A percentile compares a stretch with the other conserved stretches of the same genome.
These are phyloP conservation scores for Beroe forskalii DNA, from an alignment of 37 sponge, comb jelly and placozoan species.

Conservation along the genomic window DNA sequence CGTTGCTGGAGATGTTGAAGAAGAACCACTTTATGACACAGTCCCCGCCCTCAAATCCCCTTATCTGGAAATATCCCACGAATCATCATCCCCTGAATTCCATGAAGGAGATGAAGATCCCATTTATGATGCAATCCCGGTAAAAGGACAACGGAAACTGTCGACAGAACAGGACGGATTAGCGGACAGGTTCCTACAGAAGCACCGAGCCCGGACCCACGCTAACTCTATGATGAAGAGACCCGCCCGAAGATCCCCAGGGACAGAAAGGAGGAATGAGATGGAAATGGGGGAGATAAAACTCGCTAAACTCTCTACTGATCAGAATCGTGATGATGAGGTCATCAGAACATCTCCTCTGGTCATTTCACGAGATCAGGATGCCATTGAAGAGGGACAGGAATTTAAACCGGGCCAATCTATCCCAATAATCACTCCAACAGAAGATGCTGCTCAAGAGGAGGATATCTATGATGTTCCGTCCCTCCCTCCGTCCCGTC, in stretches of 20 bases:
- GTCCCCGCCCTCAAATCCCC: not conserved
- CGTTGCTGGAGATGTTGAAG: not conserved
- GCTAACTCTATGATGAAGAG: conserved; percentile 43
- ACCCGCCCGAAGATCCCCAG: not conserved
- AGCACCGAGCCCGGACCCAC: conserved; percentile 5
- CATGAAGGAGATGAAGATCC: conserved; percentile 16
- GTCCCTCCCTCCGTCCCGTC: conserved; percentile 6
- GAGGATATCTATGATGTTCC: not conserved
- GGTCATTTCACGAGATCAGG: not conserved
- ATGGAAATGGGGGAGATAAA: conserved; percentile 36
- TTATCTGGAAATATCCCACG: not conserved
- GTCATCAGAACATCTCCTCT: not conserved
- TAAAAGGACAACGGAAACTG: not conserved
- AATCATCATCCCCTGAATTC: not conserved
- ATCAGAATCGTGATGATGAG: not conserved
- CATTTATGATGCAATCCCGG: conserved; percentile 22
- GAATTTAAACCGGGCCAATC: not conserved
- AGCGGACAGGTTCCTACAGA: not conserved
- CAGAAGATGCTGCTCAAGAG: not conserved
- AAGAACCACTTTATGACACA: conserved; percentile 34
- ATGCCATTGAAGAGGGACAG: not conserved
- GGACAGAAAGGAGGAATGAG: not conserved
- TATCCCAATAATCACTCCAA: not conserved
- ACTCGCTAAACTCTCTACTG: not conserved
- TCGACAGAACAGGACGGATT: conserved; percentile 17